Percentiles rank a stretch among this genome's conserved stretches.
phyloP scores from a whole-genome alignment of 2,797 vertebrate genomes.

The Lophura swinhoii region DNA sequence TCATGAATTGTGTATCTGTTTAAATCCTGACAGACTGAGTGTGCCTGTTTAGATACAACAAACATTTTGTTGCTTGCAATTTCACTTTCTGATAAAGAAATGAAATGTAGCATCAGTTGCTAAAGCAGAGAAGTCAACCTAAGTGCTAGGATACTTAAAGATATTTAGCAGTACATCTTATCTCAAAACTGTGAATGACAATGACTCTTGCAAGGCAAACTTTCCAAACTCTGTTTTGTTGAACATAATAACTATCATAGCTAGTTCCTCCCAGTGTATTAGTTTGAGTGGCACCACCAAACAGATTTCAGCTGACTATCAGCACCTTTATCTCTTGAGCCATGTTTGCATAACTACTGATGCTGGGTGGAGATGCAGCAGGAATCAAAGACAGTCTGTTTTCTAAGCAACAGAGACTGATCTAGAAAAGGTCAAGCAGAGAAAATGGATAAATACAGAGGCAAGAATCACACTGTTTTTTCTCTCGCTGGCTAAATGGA shows the following conservation, averaged over 20 bases:
- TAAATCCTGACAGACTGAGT: constrained; percentile 36
- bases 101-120: neutral
- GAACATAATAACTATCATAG: rapidly evolving
- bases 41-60: constrained; percentile 39
- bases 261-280: neutral
- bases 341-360: neutral
- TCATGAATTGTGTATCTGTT: constrained; percentile 76
- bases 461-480: neutral
- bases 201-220: neutral
- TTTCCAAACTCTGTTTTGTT: neutral
- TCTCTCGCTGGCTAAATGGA: neutral
- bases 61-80: neutral
- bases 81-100: neutral
- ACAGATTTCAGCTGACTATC: neutral
- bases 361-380: neutral
- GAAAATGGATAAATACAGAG: neutral
- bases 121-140: neutral
- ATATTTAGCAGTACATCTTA: neutral
- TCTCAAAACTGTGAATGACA: neutral
- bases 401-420: neutral
- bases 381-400: constrained; percentile 6
- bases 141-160: neutral
- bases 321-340: constrained; percentile 12
- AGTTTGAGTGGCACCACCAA: neutral
- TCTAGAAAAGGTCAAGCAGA: constrained; percentile 45